Evolutionary conservation across 2,797 vertebrate species (phyloP).

Genomic region (Sebastes matsubarae): DNA sequence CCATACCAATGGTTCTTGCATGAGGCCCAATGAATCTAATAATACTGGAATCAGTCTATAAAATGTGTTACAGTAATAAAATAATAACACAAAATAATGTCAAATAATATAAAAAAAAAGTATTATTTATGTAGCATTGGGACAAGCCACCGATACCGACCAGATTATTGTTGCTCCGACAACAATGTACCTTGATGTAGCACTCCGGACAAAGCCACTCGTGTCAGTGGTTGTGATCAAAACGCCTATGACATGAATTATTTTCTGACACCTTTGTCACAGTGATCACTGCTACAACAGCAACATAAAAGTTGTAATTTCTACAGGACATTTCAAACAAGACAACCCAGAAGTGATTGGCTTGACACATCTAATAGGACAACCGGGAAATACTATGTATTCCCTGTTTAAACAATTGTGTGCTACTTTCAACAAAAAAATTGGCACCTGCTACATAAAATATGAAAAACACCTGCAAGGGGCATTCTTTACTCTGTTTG

Average conservation of each 20-base stretch:
- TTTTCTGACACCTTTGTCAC: neutral
- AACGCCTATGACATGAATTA: neutral
- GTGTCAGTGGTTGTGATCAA: conserved; percentile 10
- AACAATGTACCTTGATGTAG: conserved; percentile 49
- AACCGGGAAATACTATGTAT: neutral
- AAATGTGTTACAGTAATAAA: neutral
- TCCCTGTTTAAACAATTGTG: neutral
- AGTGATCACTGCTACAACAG: conserved; percentile 10
- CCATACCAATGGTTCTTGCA: neutral
- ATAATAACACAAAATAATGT: neutral
- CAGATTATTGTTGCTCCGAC: conserved; percentile 18
- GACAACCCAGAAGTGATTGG: conserved; percentile 7
- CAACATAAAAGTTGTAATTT: conserved; percentile 4
- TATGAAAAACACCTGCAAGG: neutral
- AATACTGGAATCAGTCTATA: neutral
- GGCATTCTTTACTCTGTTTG: neutral
- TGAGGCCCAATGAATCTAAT: neutral
- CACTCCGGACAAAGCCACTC: conserved; percentile 5
- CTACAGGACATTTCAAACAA: neutral
- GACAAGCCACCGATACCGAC: conserved; percentile 4
- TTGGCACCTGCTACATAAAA: neutral
- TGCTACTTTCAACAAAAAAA: conserved; percentile 2
- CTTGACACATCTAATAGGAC: neutral
- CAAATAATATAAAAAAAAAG: neutral
- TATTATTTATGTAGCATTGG: conserved; percentile 40